Evolutionary conservation across 2,113 vertebrate species (phyloP).

Genomic region (Fregata magnificens): DNA sequence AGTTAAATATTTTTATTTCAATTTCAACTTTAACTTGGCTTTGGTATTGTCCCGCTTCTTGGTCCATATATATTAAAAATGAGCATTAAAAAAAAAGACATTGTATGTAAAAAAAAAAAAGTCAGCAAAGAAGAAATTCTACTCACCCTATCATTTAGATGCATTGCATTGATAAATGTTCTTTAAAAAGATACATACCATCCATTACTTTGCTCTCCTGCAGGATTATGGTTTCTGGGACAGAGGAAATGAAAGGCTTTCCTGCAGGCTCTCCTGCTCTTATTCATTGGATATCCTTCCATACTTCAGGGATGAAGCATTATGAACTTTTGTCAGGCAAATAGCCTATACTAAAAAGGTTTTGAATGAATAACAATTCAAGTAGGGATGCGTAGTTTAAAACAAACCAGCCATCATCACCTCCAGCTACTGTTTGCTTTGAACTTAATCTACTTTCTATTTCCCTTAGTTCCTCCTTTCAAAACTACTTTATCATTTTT

Average conservation of each 20-base stretch:
- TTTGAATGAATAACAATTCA: constrained; percentile 10
- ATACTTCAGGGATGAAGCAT: background rate
- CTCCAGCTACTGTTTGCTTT: constrained; percentile 42
- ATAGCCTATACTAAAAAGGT: background rate
- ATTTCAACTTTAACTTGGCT: background rate
- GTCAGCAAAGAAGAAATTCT: background rate
- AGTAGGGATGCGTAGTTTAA: background rate
- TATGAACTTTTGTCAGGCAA: constrained; percentile 13
- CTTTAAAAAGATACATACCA: constrained; percentile 31
- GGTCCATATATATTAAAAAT: background rate
- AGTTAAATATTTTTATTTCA: background rate
- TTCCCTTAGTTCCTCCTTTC: constrained; percentile 28
- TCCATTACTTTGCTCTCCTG: constrained; percentile 24
- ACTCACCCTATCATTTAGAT: constrained; percentile 11
- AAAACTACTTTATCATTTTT: constrained; percentile 14
- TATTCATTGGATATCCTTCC: background rate
- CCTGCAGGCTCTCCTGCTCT: constrained; percentile 16
- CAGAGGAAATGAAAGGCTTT: constrained; percentile 74
- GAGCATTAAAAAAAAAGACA: background rate
- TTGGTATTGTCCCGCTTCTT: background rate
- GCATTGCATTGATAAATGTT: background rate
- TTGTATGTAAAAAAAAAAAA: background rate
- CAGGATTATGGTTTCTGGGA: constrained; percentile 50
- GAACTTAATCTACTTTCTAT: constrained; percentile 25
- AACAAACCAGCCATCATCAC: constrained; percentile 26